Base-by-base conservation (phyloP, 2,888 invertebrate species). In the Hofmannophila pseudospretella region DNA sequence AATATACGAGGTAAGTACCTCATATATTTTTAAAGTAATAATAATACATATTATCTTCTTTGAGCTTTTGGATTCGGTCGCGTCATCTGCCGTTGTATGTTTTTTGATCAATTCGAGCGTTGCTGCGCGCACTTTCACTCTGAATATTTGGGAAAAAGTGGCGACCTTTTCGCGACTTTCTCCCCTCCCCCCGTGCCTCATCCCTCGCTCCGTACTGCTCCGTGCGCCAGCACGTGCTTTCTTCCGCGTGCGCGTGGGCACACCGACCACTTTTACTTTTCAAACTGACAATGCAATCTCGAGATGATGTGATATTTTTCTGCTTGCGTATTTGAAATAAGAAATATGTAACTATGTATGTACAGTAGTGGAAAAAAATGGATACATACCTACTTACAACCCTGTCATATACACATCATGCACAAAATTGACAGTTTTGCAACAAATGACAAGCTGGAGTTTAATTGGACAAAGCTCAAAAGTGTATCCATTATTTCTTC, bases 101-200 rank as follows among this genome's bases (percentile, higher is more conserved):
- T 67, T 67, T 74, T 71, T 67, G 60, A 70, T 68, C 67, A 71
- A 68, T 64, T 71, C 67, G 67, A 72, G 68, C 73, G 66, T 63
- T 57, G 65, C 60, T 53, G 58, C 45, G 61, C 64, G 45, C 54
- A 79, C 85, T 86, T 86, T 85, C 84, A 76, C 85, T 81, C 61
- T 52, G 80, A 84, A 84, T 86, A 86, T 86, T 86, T 86, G 81
- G 85, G 78, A 79, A 85, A 85, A 85, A 84, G 84, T 74, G 63
- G 65, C 84, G 82, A 86, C 85, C 85, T 86, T 84, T 84, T 78
- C 67, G 76, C 77, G 62, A 79, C 85, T 85, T 86, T 85, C 85
- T 72, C 78, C 55, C 58, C 58, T 53, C 54, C 49, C 58, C 63
- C 55, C 58, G 58, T 53, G 54, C 49, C 58, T 63, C 25, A 22